Evolutionary conservation across 2,797 vertebrate species (phyloP).

Genomic region (Diglossa cyanea): DNA sequence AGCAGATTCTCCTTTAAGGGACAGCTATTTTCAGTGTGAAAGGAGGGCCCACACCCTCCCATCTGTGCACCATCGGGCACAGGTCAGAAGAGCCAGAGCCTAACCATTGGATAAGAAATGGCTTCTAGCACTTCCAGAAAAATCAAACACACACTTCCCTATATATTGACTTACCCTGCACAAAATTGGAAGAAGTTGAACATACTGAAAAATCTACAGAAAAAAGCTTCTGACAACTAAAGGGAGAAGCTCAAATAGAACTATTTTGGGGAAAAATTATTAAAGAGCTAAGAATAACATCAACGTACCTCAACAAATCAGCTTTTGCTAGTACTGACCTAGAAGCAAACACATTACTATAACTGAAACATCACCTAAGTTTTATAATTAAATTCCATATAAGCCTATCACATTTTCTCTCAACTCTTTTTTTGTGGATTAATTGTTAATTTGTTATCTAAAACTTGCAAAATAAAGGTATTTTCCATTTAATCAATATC

Average conservation of each 20-base stretch:
- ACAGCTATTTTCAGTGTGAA: neutral
- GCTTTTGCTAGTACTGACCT: neutral
- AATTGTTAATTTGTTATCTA: neutral
- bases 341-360: neutral
- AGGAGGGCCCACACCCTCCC: neutral
- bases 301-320: neutral
- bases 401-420: neutral
- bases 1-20: neutral
- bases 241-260: neutral
- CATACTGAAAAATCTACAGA: neutral
- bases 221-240: neutral
- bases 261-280: neutral
- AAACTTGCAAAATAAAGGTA: neutral
- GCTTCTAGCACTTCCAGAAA: neutral
- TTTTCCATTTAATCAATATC: neutral
- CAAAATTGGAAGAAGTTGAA: neutral
- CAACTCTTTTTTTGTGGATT: neutral
- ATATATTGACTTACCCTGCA: neutral
- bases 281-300: neutral
- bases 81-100: neutral
- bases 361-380: neutral
- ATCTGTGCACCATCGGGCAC: neutral
- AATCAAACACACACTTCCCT: neutral
- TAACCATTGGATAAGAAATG: neutral
- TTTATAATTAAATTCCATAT: neutral